Base-by-base conservation (phyloP, 2,888 invertebrate species). In the Serrognathus titanus region DNA sequence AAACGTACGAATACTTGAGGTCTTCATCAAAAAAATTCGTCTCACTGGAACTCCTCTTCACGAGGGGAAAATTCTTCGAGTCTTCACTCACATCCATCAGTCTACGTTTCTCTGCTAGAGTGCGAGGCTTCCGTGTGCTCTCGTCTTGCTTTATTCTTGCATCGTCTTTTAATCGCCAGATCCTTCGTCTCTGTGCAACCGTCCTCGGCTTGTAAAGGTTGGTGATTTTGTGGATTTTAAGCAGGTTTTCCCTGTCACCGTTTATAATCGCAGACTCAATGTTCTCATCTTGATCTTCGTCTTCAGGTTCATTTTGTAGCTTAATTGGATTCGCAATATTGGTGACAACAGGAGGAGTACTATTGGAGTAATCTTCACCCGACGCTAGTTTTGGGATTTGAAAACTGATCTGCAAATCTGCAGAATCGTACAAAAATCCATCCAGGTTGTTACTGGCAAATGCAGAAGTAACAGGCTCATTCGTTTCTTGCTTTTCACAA, bases 351-450 rank as follows among this genome's bases (percentile, higher is more conserved):
- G 45, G 5, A 13, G 5, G 10, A 16, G 20, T 9, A 24, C 16
- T 24, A 12, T 40, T 40, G 11, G 11, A 1, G 11, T 7, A 12
- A 40, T 40, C 13, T 7, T 40, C 37, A 38, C 51, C 75, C 2
- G 75, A 74, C 7, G 68, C 68, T 40, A 70, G 63, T 62, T 74
- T 75, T 9, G 78, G 77, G 41, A 78, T 71, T 52, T 72, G 66
- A 59, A 76, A 77, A 59, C 76, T 77, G n/a, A 77, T 74, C 59
- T 79, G 75, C 53, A 79, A 73, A 43, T 78, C 71, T n/a, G 79
- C 69, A 63, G 80, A 78, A 58, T 78, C 74, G 2, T 74, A 77
- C 69, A 83, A 72, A 63, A 79, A 82, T 5, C 79, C 78, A 52
- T 83, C 81, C 13, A 65, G 53, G 54, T 55, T 55, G 7, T 50